Base-by-base conservation (phyloP, 1,140 invertebrate genomes). In the Zaprionus camerounensis region DNA sequence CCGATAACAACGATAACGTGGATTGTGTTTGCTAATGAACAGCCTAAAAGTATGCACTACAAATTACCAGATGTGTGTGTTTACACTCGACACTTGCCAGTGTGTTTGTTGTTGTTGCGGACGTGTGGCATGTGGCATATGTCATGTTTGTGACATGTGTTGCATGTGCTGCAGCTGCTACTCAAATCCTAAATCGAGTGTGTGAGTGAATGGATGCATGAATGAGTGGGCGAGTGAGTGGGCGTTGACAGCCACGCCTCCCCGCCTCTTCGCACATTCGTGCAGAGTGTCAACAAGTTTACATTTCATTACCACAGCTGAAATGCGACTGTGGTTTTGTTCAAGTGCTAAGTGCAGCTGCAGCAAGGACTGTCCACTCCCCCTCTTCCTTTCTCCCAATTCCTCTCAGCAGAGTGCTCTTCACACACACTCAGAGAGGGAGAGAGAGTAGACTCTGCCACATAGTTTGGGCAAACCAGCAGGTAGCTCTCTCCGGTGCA, bases 21-120 rank as follows among this genome's bases (percentile, higher is more conserved):
- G 26, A 28, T 38, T 24, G 36, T 12, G 20, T 63, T 28, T 49
- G 44, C 13, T 34, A 66, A 61, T 49, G 46, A 11, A 20, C 7
- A 69, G 63, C 79, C 82, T 59, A 75, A 86, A 80, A 86, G 76
- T 86, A 81, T 82, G 69, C 83, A 78, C 28, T 49, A 34, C n/a
- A n/a, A 65, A 20, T 63, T 28, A 51, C 46, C 9, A 51, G 20
- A 13, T 51, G 17, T 49, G 44, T 46, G 44, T 49, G 46, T 51
- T n/a, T 41, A n/a, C 38, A 41, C 38, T 3, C 44, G 41, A 46
- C 41, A 46, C 36, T 38, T 38, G 36, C 36, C 36, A 13, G 12
- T 13, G 13, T 15, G 36, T 38, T 36, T 36, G 34, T 12, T 12
- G 6, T 28, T 28, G 26, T 6, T 28, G 28, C 28, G 36, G 36